Conservation (phyloP, 2,113 vertebrate species). For the Nesoenas mayeri region DNA sequence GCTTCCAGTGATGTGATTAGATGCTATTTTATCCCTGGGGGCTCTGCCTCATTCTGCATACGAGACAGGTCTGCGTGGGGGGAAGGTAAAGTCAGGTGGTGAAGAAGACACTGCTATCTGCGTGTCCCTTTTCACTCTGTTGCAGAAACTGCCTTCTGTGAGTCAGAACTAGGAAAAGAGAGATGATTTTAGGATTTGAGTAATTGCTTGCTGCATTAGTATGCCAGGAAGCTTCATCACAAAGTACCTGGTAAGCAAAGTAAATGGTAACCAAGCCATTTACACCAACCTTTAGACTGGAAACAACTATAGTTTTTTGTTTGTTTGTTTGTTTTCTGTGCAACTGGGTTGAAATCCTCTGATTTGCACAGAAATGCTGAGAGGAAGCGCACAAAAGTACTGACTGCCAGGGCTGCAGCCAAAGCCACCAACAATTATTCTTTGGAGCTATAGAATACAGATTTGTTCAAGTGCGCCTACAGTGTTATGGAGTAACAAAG, state of each 20-base stretch:
- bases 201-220: neutral
- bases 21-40: conserved; percentile 40
- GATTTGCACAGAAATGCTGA: neutral
- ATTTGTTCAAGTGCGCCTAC: fast-evolving
- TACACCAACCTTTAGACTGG: neutral
- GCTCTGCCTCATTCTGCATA: conserved; percentile 18
- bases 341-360: neutral
- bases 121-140: neutral
- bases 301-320: neutral
- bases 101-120: neutral
- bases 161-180: conserved; percentile 29
- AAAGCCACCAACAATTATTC: neutral
- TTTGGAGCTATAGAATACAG: neutral
- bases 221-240: neutral
- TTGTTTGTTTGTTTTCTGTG: neutral
- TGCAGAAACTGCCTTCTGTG: conserved; percentile 23
- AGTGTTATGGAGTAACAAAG: neutral
- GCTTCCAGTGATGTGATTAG: conserved; percentile 24
- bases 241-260: neutral
- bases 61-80: neutral
- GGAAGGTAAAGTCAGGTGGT: neutral
- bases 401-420: neutral
- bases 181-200: neutral
- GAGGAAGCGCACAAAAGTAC: neutral
- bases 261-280: neutral